Conservation (phyloP, 2,888 invertebrate genomes). For the Tupiocoris notatus region DNA sequence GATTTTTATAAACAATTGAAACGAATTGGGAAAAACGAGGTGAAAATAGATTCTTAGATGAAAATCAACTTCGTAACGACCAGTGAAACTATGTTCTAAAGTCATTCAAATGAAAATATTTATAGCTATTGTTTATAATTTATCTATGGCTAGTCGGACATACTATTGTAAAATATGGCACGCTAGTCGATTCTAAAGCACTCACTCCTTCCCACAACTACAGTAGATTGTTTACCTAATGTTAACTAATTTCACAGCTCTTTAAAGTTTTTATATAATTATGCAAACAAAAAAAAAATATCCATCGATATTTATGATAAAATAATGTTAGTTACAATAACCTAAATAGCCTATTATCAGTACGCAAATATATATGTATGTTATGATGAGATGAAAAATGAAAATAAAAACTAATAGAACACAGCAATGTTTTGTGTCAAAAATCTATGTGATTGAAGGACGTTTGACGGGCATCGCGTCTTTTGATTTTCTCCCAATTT, state of each 20-base stretch:
- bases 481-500: slow-evolving; percentile 38
- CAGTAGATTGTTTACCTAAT: slow-evolving; percentile 26
- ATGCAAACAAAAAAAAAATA: slow-evolving; percentile 27
- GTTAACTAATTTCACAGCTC: slow-evolving; percentile 30
- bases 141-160: slow-evolving; percentile 32
- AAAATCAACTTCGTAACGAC: slow-evolving; percentile 38
- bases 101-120: slow-evolving; percentile 31
- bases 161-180: slow-evolving; percentile 45
- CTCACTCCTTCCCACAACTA: slow-evolving; percentile 32
- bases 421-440: slow-evolving; percentile 4
- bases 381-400: too few relatives aligned
- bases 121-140: slow-evolving; percentile 15
- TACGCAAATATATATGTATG: too few relatives aligned
- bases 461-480: slow-evolving; percentile 44
- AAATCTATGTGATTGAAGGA: slow-evolving; percentile 45
- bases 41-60: slow-evolving; percentile 31
- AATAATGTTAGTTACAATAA: slow-evolving; percentile 29
- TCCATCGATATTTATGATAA: slow-evolving; percentile 42
- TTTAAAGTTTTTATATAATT: slow-evolving; percentile 23
- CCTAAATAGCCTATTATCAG: too few relatives aligned
- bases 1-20: not conserved
- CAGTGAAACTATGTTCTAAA: slow-evolving; percentile 46
- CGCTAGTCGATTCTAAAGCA: slow-evolving; percentile 31
- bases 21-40: slow-evolving; percentile 10
- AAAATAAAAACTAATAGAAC: slow-evolving; percentile 25